Evolutionary conservation across 2,113 vertebrate species (phyloP), one percentile per base, ranked within the genome.

Genomic region (Ammodytes marinus): DNA sequence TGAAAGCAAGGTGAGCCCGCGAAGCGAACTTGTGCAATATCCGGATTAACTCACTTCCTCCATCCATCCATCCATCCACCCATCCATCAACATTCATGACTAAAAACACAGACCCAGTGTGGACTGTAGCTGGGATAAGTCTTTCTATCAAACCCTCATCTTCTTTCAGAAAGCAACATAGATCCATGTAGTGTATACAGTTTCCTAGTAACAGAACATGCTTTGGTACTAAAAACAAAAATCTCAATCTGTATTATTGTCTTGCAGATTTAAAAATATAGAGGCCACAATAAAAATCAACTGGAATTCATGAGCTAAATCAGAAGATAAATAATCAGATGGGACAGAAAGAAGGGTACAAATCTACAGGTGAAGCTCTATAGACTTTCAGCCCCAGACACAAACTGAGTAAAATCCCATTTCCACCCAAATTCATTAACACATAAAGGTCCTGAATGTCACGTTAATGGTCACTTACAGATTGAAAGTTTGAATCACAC

Each of bases 21-120:
- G 0, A 79, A 84, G 46, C 45, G 60, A 58, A 72, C 54, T 49
- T 87, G 79, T 85, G 84, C 59, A 53, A 75, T 69, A 79, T 64
- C 43, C 58, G 52, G 61, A 83, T 27, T 54, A 84, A 50, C 8
- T 6, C 67, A 57, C 19, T 55, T 69, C 63, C 17, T 53, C 55
- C 27, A 27, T 27, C 67, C 60, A 19, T 55, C 73, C 63, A 19
- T 53, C 55, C n/a, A n/a, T n/a, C 42, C 7, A 7, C 37, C 27
- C 46, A 52, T 58, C 81, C 64, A 50, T 80, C 54, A 74, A 74
- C 79, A 83, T 82, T 88, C 85, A 79, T 39, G 55, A 49, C 35
- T n/a, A 9, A 46, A 11, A 46, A 11, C 19, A 4, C 35, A n/a
- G 54, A 35, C 19, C 47, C 47, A 14, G 46, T 37, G 66, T 49